Evolutionary conservation across 1,140 invertebrate genomes (phyloP).

Genomic region (Leptoteleia sp.): DNA sequence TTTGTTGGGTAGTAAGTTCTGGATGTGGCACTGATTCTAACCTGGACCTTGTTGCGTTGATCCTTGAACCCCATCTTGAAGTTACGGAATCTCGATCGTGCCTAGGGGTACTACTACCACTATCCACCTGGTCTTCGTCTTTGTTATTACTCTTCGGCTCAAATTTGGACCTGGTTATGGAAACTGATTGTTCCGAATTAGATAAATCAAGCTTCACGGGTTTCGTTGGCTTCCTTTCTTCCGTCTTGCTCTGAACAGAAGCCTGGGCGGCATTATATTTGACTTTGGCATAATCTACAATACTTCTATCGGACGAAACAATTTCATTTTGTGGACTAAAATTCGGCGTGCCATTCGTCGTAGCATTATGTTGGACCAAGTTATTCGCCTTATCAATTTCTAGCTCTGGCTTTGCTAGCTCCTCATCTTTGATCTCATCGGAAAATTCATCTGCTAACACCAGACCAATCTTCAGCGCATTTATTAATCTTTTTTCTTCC

Average conservation of each 20-base stretch:
- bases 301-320: conserved; percentile 78
- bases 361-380: conserved; percentile 6
- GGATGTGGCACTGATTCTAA: conserved; percentile 84
- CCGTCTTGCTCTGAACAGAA: conserved; percentile 79
- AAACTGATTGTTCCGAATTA: conserved; percentile 70
- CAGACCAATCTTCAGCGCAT: conserved; percentile 88
- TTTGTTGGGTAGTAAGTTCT: conserved; percentile 85
- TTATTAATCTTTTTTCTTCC: conserved; percentile 89
- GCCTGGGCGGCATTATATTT: conserved; percentile 82
- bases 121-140: conserved; percentile 71
- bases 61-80: conserved; percentile 76
- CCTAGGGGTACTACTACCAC: conserved; percentile 75
- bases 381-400: conserved; percentile 69
- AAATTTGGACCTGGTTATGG: conserved; percentile 72
- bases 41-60: conserved; percentile 73
- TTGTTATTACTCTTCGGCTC: conserved; percentile 58
- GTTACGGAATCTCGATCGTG: conserved; percentile 78
- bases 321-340: conserved; percentile 70
- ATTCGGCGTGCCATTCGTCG: conserved; percentile 24
- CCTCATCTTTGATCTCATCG: conserved; percentile 69
- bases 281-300: conserved; percentile 85
- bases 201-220: conserved; percentile 65
- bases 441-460: conserved; percentile 83
- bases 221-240: conserved; percentile 72
- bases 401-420: conserved; percentile 74